These are phyloP conservation scores for Hydrozoanthus tunicans DNA, from an alignment of 64 coral and sea anemone genomes.

Conservation along the genomic window DNA sequence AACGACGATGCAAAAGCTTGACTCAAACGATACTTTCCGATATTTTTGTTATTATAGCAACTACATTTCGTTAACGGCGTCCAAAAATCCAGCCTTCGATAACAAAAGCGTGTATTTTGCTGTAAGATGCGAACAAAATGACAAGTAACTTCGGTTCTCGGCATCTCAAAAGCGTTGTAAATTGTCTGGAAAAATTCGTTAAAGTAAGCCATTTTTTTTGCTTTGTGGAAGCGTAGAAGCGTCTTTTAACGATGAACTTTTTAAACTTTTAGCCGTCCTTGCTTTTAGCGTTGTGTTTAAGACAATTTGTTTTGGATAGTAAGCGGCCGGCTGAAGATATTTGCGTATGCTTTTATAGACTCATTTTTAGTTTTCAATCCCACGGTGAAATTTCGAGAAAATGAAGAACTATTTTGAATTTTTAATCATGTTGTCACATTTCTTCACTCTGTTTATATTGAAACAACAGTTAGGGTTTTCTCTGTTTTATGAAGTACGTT, in stretches of 20 bases:
- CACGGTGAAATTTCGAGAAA: conserved; percentile 24
- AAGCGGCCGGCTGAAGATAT: neutral
- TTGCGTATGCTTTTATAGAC: neutral
- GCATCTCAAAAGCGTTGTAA: neutral
- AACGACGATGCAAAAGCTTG: conserved; percentile 13
- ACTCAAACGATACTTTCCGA: neutral
- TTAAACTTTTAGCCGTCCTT: conserved; percentile 6
- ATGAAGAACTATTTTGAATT: conserved; percentile 43
- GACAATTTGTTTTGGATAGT: neutral
- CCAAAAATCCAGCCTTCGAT: neutral
- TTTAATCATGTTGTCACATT: conserved; percentile 26
- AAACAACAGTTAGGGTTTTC: neutral
- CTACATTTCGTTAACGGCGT: neutral
- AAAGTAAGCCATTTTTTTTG: conserved; percentile 29
- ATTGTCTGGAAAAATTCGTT: conserved; percentile 17
- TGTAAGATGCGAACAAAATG: neutral
- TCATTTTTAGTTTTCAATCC: neutral
- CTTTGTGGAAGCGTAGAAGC: neutral
- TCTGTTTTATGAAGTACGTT: neutral
- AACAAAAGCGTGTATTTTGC: neutral
- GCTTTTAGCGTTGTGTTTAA: conserved; percentile 29
- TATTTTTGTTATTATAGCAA: neutral
- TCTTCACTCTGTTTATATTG: neutral
- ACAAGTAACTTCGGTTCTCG: neutral
- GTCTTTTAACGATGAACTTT: neutral